These are phyloP conservation scores for Mobula birostris DNA, from an alignment of 2,113 vertebrate genomes.

Conservation along the genomic window DNA sequence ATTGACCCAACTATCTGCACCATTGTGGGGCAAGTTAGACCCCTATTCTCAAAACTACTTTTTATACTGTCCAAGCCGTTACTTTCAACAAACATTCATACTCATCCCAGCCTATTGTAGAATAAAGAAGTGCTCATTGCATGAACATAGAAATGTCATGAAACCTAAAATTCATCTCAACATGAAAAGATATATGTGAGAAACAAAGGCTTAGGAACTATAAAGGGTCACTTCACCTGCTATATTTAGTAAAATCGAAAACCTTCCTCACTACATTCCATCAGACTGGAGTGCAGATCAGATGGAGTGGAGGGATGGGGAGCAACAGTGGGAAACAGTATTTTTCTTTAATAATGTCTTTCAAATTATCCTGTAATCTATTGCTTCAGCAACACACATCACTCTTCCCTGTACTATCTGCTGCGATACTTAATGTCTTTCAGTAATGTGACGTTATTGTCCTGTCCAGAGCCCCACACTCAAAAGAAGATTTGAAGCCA, in stretches of 20 bases:
- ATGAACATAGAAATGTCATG: not conserved
- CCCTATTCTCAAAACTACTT: not conserved
- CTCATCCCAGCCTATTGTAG: not conserved
- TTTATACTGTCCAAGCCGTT: not conserved
- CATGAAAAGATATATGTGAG: not conserved
- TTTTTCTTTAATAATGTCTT: not conserved
- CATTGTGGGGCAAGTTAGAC: not conserved
- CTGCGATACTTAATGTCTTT: not conserved
- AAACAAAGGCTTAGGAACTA: not conserved
- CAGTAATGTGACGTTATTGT: not conserved
- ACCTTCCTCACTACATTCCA: not conserved
- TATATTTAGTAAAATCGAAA: not conserved
- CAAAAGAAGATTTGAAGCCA: too few species aligned
- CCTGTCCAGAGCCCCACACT: too few species aligned
- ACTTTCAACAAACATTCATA: not conserved
- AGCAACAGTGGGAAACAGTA: not conserved
- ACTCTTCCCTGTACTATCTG: not conserved
- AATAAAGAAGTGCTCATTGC: not conserved
- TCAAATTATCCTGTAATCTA: not conserved
- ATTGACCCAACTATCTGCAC: not conserved
- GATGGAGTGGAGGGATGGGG: too few species aligned
- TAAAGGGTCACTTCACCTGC: not conserved
- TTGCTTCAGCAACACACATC: not conserved
- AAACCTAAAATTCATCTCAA: not conserved
- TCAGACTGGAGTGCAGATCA: not conserved